Conservation (phyloP, 1,140 invertebrate species). For the Trichoplusia ni region DNA sequence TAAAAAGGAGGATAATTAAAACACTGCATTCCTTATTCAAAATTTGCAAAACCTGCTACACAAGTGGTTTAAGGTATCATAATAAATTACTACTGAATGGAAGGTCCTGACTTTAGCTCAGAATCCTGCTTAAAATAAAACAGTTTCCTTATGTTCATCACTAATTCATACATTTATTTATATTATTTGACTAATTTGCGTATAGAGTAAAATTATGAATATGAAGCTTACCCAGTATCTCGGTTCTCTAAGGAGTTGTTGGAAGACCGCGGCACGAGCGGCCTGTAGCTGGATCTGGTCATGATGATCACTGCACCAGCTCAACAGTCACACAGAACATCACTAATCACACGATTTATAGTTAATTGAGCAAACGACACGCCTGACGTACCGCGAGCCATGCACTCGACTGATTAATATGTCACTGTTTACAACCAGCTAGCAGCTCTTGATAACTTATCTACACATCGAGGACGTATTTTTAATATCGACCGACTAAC, state of each 20-base stretch:
- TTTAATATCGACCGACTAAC: background rate
- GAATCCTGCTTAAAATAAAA: too few species aligned
- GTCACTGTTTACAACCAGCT: slow-evolving; percentile 40
- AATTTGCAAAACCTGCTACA: too few species aligned
- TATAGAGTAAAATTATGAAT: background rate
- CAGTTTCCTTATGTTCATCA: too few species aligned
- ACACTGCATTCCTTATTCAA: too few species aligned
- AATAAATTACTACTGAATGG: too few species aligned
- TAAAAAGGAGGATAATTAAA: too few species aligned
- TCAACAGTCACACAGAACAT: slow-evolving; percentile 28
- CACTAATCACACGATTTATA: slow-evolving; percentile 26
- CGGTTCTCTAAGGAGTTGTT: slow-evolving; percentile 67
- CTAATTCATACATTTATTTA: too few species aligned
- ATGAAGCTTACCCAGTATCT: slow-evolving; percentile 64
- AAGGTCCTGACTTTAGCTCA: too few species aligned
- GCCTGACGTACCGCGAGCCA: slow-evolving; percentile 49
- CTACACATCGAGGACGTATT: slow-evolving; percentile 41
- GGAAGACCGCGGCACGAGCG: slow-evolving; percentile 68
- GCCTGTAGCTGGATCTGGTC: slow-evolving; percentile 73
- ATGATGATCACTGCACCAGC: slow-evolving; percentile 44
- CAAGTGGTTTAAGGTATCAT: too few species aligned
- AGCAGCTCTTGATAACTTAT: slow-evolving; percentile 52
- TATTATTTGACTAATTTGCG: too few species aligned
- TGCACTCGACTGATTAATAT: slow-evolving; percentile 59
- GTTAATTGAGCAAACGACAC: slow-evolving; percentile 49